Base-by-base conservation (phyloP, 2,888 invertebrate genomes). In the Heteromyza rotundicornis region DNA sequence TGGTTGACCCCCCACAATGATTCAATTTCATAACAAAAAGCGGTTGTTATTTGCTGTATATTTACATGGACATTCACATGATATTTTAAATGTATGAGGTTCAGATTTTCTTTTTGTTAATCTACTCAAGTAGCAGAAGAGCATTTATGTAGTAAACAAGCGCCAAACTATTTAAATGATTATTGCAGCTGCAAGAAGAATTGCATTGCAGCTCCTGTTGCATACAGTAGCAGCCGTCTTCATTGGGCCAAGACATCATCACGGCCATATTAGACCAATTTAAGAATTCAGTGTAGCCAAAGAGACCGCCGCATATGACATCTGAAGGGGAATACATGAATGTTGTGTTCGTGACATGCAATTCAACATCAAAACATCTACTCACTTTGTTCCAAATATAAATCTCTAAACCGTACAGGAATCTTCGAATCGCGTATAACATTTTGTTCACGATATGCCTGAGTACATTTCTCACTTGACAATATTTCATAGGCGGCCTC, bases 361-460 rank as follows among this genome's bases (percentile, higher is more conserved):
- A 17, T 47, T 20, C 5, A 3, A 20, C 17, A n/a, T 3, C 12
- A n/a, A 40, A 47, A 20, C 2, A 20, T 54, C 23, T 22, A 63
- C 73, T 71, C 60, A 81, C 80, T 75, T 68, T 81, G 80, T 62
- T 81, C 82, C 62, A 81, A 68, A 70, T 76, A 81, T 32, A 81
- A 74, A 68, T 81, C 80, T 47, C 70, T 71, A 63, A 14, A 3
- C 10, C 7, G 20, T 17, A 47, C 47, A 40, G 47, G 10, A 47
- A 12, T 47, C 5, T 5, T 19, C 17, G 14, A 3, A 19, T 14
- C 72, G 44, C 77, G 68, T 55, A 79, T 74, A 36, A 76, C 76
- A 63, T 77, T 76, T 58, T 79, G 79, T 44, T 79, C 79, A 49
- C 72, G 73, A 44, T 78, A 70, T 24, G 75, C 72, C 62, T 78